phyloP scores from a whole-genome alignment of 1,140 invertebrate genomes.

The Saccostrea glomerata region DNA sequence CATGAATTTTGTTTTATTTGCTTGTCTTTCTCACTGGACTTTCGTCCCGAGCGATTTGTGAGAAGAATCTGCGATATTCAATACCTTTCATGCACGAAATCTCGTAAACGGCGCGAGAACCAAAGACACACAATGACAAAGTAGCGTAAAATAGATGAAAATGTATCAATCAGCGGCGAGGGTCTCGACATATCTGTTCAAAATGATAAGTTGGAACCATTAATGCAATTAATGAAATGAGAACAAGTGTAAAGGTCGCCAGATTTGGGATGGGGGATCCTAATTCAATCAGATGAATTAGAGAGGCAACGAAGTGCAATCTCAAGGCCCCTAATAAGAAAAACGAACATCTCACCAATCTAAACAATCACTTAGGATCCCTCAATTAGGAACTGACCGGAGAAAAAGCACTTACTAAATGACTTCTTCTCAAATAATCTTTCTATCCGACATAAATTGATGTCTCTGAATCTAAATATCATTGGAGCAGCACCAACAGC shows the following conservation, averaged over 20 bases:
- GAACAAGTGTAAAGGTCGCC: conserved; percentile 31
- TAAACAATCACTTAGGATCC: not conserved
- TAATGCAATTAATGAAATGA: conserved; percentile 46
- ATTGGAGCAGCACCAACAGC: not conserved
- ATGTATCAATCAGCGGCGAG: conserved; percentile 50
- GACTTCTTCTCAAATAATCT: conserved; percentile 8
- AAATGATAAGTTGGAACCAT: conserved; percentile 50
- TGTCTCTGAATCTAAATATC: conserved; percentile 9
- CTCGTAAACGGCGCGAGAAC: conserved; percentile 29
- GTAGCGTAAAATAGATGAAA: conserved; percentile 52
- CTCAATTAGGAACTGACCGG: conserved; percentile 26
- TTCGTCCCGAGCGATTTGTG: conserved; percentile 29
- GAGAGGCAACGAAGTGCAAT: conserved; percentile 10
- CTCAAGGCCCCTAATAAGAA: conserved; percentile 3
- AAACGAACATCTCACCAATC: conserved; percentile 17
- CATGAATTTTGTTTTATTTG: conserved; percentile 38
- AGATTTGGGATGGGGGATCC: conserved; percentile 16
- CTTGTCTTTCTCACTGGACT: conserved; percentile 3
- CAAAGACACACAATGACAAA: conserved; percentile 45
- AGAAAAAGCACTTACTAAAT: conserved; percentile 29
- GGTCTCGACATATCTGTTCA: conserved; percentile 45
- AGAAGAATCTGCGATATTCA: conserved; percentile 34
- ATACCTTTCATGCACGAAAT: conserved; percentile 34
- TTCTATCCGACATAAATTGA: conserved; percentile 1
- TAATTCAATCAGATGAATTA: conserved; percentile 40